These are phyloP conservation scores for Chaetorhynchus papuensis DNA, from an alignment of 2,113 vertebrate genomes.

Conservation along the genomic window DNA sequence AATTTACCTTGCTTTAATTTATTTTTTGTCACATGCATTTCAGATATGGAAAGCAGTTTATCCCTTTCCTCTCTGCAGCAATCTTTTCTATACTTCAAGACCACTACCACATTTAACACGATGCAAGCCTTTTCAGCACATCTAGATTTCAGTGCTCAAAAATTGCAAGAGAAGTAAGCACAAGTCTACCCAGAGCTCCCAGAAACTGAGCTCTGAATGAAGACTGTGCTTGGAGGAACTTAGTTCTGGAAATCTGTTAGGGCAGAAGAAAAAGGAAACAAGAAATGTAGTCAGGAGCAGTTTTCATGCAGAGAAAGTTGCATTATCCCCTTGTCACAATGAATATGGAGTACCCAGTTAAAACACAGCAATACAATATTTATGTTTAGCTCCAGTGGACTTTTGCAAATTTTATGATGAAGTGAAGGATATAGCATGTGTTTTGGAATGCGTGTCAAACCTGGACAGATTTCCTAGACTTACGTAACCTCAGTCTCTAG, in stretches of 20 bases:
- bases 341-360: not conserved
- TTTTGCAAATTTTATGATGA: constrained; percentile 41
- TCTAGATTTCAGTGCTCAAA: not conserved
- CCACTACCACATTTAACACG: not conserved
- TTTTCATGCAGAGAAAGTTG: not conserved
- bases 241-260: not conserved
- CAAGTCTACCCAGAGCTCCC: not conserved
- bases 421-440: not conserved
- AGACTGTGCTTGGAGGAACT: not conserved
- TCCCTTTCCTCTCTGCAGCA: not conserved
- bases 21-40: not conserved
- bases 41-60: constrained; percentile 6
- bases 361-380: constrained; percentile 42
- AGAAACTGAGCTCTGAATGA: not conserved
- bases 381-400: not conserved
- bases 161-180: not conserved
- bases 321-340: constrained; percentile 9
- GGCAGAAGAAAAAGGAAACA: not conserved
- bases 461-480: not conserved
- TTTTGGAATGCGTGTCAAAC: not conserved
- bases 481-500: not conserved
- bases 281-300: not conserved
- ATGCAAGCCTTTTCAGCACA: not conserved
- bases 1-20: not conserved
- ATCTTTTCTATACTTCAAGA: not conserved